Evolutionary conservation across 2,888 invertebrate genomes (phyloP).

Genomic region (Entomobrya proxima): DNA sequence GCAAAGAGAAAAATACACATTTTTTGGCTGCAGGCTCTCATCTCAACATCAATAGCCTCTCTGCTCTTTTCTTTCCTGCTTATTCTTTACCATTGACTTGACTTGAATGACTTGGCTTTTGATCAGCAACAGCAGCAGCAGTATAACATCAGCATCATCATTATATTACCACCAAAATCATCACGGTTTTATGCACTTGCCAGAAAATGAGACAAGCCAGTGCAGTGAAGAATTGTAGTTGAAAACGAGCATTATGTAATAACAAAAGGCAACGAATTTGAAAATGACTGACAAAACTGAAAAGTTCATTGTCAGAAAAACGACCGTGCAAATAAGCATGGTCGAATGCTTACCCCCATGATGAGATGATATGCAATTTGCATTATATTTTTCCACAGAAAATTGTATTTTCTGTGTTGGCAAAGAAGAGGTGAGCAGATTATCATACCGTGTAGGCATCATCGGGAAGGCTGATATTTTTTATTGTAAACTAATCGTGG

Average conservation of each 20-base stretch:
- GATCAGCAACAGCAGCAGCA: slow-evolving; percentile 24
- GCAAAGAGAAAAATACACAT: not conserved
- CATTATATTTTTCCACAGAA: not conserved
- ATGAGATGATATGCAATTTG: slow-evolving; percentile 45
- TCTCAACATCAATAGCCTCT: not conserved
- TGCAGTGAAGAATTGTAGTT: not conserved
- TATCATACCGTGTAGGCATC: slow-evolving; percentile 15
- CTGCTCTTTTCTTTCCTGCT: slow-evolving; percentile 12
- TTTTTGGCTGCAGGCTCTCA: not conserved
- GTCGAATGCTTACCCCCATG: slow-evolving; percentile 58
- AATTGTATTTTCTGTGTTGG: not conserved
- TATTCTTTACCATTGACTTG: slow-evolving; percentile 12
- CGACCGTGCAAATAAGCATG: slow-evolving; percentile 66
- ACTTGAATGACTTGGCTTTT: slow-evolving; percentile 45
- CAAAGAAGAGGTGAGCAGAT: not conserved
- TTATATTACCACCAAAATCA: not conserved
- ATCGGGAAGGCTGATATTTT: slow-evolving; percentile 1
- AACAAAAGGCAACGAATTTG: slow-evolving; percentile 45
- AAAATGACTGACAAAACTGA: slow-evolving; percentile 43
- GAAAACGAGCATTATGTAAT: slow-evolving; percentile 34
- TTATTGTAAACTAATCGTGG: slow-evolving; percentile 51
- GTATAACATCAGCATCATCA: not conserved
- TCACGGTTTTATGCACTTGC: slow-evolving; percentile 23
- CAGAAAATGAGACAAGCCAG: slow-evolving; percentile 13
- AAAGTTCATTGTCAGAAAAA: slow-evolving; percentile 67